Base-by-base conservation (phyloP, 2,797 vertebrate genomes). In the Microtus obscurus region DNA sequence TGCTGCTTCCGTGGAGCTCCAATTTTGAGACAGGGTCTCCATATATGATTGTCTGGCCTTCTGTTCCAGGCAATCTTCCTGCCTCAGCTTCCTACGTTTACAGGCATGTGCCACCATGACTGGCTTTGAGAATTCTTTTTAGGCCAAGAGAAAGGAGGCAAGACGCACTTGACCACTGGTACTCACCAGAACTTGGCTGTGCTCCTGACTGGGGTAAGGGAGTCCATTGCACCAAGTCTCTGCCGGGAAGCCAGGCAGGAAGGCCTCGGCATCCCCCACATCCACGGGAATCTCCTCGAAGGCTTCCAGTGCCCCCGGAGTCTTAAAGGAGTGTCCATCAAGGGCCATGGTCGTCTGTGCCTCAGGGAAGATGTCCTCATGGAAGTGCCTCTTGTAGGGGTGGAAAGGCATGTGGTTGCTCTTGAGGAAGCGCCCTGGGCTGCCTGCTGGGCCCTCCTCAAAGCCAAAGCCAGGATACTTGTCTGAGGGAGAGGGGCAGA, bases 301-400 rank as follows among this genome's bases (percentile, higher is more conserved):
- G 29, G 95, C 93, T 1, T 98, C 97, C 9, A 98, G 93, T 3
- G 89, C n/a, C 71, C 98, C 92, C 0, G 95, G 67, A 0, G 25
- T 97, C 96, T 98, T 98, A 97, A 98, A 99, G 11, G 98, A 85
- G 73, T 98, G 98, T 69, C 97, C 97, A 2, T 98, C 98, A 1
- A 98, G 96, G 2, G 97, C 96, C 65, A 98, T 95, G 89, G 98
- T 92, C 7, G 98, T 98, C 23, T 98, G 98, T 8, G 97, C 82
- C 59, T 98, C 98, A 2, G 93, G 98, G 80, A 97, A 98, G 97
- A 97, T 94, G 0, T 99, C 99, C 10, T 99, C 99, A 0, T 99
- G 99, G 98, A 99, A 98, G 95, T 99, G 99, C 90, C 98, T 98
- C 76, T 98, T 98, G 98, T 99, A 99, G 0, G 99, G 99, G 94